These are phyloP conservation scores for Campylomormyrus numenius DNA, from an alignment of 2,113 vertebrate species.

Conservation along the genomic window DNA sequence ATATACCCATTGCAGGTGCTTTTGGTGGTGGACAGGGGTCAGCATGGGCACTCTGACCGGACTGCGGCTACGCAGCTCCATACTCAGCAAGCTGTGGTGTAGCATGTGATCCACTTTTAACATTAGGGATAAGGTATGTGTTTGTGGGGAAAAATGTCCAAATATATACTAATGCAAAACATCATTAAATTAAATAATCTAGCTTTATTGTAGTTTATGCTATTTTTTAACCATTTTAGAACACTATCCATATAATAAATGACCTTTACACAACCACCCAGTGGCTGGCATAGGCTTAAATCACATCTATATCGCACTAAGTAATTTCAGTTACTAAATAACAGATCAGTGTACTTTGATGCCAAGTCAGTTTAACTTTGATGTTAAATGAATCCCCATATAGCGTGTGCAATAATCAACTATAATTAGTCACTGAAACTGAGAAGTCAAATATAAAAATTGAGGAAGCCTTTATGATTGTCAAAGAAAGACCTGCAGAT, in stretches of 20 bases:
- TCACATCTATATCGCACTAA: background rate
- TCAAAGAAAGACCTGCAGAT: background rate
- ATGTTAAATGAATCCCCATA: background rate
- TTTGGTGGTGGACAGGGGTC: too few species aligned
- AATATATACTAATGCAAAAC: background rate
- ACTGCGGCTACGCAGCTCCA: too few species aligned
- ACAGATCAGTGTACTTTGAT: background rate
- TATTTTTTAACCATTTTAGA: background rate
- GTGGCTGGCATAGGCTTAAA: background rate
- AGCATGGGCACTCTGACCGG: too few species aligned
- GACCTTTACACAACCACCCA: background rate
- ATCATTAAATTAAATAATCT: background rate
- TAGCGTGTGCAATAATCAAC: background rate
- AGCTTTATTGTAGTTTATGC: background rate
- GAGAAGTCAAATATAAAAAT: background rate
- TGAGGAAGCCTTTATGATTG: background rate
- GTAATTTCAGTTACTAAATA: background rate
- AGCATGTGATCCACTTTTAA: too few species aligned
- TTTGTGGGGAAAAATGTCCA: background rate
- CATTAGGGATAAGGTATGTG: background rate
- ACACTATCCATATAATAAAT: background rate
- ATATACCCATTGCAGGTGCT: too few species aligned
- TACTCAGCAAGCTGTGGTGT: too few species aligned
- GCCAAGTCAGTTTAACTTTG: background rate
- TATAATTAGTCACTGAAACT: background rate